phyloP scores from a whole-genome alignment of 2,888 invertebrate species.

The Spodoptera exigua region DNA sequence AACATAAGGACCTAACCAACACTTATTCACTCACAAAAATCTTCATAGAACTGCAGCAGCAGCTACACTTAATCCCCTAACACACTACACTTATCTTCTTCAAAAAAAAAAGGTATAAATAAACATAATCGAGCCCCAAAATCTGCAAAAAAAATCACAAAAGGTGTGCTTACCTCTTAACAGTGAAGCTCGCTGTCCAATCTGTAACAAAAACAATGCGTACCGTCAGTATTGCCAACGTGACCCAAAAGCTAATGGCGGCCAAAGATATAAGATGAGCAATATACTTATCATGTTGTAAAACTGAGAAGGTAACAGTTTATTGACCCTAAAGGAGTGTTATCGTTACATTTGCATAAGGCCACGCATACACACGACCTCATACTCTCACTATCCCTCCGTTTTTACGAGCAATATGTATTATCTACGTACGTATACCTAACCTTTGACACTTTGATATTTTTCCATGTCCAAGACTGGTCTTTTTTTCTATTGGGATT shows the following conservation, averaged over 20 bases:
- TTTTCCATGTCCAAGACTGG: constrained; percentile 44
- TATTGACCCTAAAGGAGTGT: constrained; percentile 87
- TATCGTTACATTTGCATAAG: constrained; percentile 87
- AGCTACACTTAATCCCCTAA: too few species aligned
- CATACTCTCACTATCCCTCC: constrained; percentile 74
- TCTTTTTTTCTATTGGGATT: too few species aligned
- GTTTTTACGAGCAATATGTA: constrained; percentile 78
- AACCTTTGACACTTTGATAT: constrained; percentile 54
- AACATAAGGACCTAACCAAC: too few species aligned
- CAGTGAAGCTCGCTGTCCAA: constrained; percentile 58
- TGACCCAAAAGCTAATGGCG: constrained; percentile 72
- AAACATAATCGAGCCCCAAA: too few species aligned
- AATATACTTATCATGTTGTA: constrained; percentile 87
- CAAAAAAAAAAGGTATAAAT: too few species aligned
- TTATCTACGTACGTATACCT: constrained; percentile 63
- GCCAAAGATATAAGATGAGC: constrained; percentile 71
- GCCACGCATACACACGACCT: constrained; percentile 72
- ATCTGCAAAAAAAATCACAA: constrained; percentile 2
- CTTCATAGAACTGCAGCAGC: too few species aligned
- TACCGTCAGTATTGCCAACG: constrained; percentile 65
- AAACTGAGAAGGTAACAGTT: constrained; percentile 85
- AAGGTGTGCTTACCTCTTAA: constrained; percentile 53
- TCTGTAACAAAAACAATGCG: constrained; percentile 76
- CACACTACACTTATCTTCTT: too few species aligned
- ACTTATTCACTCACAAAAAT: too few species aligned